Conservation (phyloP, 2,888 invertebrate species). For the Melipona beecheii region DNA sequence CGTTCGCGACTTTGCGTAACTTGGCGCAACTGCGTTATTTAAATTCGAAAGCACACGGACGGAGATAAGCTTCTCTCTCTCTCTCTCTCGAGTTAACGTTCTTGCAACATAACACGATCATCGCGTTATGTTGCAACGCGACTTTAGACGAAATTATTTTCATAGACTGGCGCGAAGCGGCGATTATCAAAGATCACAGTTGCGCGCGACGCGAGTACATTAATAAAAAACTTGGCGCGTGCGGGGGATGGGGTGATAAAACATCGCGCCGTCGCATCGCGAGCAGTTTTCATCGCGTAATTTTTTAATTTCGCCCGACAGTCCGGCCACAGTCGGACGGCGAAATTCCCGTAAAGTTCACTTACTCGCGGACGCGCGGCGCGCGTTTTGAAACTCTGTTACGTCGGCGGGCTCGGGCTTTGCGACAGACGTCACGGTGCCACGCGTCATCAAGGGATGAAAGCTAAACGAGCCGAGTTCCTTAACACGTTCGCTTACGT, state of each 20-base stretch:
- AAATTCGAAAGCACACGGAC: constrained; percentile 6
- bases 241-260: background rate
- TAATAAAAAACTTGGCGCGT: background rate
- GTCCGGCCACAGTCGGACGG: background rate
- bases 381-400: background rate
- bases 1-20: constrained; percentile 13
- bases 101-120: background rate
- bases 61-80: background rate
- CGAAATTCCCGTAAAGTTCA: constrained; percentile 37
- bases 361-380: constrained; percentile 3
- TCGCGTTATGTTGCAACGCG: background rate
- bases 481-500: constrained; percentile 70
- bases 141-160: background rate
- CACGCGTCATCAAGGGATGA: constrained; percentile 62
- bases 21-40: background rate
- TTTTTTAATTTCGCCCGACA: constrained; percentile 12
- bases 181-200: background rate
- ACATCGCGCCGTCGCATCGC: background rate
- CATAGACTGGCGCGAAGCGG: background rate
- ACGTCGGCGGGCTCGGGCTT: constrained; percentile 70
- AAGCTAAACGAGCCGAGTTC: constrained; percentile 56
- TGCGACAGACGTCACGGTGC: constrained; percentile 70
- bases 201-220: background rate
- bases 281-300: background rate
- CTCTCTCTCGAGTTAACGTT: background rate